phyloP scores from a whole-genome alignment of 2,113 vertebrate species.

The Typhlomys cinereus region DNA sequence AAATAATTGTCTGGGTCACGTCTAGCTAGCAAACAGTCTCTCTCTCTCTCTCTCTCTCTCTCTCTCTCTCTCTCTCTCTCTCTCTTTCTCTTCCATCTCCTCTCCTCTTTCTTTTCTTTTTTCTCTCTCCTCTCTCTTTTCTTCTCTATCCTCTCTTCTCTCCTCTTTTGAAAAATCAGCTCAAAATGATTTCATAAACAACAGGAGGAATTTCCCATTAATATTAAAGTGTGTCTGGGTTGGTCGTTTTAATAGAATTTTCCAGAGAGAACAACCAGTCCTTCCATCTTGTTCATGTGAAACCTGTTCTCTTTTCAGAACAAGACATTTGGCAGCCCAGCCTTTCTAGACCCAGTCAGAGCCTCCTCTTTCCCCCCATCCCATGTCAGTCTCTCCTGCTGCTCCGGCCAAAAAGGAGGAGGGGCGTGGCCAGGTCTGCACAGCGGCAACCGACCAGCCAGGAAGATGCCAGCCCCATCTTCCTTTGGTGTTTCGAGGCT shows the following conservation, averaged over 20 bases:
- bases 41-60: constrained; percentile 60
- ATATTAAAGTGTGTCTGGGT: constrained; percentile 83
- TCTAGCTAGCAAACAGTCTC: constrained; percentile 79
- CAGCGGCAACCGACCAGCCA: background rate
- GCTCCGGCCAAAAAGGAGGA: constrained; percentile 51
- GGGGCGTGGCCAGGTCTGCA: background rate
- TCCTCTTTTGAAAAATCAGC: constrained; percentile 71
- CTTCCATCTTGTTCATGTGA: constrained; percentile 80
- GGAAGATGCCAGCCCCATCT: background rate
- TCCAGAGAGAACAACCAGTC: constrained; percentile 85
- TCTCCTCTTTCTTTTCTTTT: constrained; percentile 15
- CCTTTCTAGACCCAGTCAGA: constrained; percentile 76
- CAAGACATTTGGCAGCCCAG: constrained; percentile 79
- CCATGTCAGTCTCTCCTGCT: constrained; percentile 64
- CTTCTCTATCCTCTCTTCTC: constrained; percentile 39
- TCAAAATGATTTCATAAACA: constrained; percentile 84
- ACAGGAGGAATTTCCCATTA: constrained; percentile 85
- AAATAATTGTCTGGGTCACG: constrained; percentile 85
- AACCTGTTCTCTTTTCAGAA: constrained; percentile 83
- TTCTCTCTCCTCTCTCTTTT: background rate
- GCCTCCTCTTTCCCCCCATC: constrained; percentile 68
- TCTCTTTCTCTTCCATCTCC: background rate
- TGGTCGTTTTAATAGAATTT: constrained; percentile 86
- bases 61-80: constrained; percentile 48
- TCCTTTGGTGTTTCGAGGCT: background rate